These are phyloP conservation scores for Argya squamiceps DNA, from an alignment of 2,797 vertebrate genomes.

Conservation along the genomic window DNA sequence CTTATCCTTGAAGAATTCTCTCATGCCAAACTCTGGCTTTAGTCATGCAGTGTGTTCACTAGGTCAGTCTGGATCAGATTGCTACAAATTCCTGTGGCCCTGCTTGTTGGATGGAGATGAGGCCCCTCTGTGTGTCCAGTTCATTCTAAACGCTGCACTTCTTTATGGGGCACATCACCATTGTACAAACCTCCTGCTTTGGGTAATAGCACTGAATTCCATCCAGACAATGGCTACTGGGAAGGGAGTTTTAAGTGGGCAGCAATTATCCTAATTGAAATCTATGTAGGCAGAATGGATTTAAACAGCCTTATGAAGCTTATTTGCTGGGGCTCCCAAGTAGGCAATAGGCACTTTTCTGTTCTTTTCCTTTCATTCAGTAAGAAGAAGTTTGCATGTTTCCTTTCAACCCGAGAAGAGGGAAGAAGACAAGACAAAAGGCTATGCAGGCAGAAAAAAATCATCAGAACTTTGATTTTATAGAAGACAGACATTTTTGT, in stretches of 20 bases:
- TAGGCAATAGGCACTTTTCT: background rate
- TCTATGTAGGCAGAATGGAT: background rate
- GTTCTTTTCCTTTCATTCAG: background rate
- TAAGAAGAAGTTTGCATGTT: background rate
- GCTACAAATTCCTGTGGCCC: background rate
- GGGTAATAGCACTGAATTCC: background rate
- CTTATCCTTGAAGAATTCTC: background rate
- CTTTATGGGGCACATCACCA: background rate
- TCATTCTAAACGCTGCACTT: background rate
- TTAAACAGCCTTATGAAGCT: background rate
- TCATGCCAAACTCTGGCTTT: background rate
- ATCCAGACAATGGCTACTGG: background rate
- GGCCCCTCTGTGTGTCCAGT: background rate
- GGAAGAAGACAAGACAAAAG: background rate
- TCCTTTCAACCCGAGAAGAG: background rate
- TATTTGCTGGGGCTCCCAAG: background rate
- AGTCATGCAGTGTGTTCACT: background rate
- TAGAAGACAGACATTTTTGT: background rate
- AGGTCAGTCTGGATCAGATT: background rate
- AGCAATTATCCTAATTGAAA: conserved; percentile 12
- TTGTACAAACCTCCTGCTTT: background rate
- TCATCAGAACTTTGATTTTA: background rate
- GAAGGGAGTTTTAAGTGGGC: background rate
- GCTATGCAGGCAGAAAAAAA: background rate
- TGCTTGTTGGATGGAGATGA: background rate